Conservation (phyloP, 1,140 invertebrate genomes). For the Theocolax elegans region DNA sequence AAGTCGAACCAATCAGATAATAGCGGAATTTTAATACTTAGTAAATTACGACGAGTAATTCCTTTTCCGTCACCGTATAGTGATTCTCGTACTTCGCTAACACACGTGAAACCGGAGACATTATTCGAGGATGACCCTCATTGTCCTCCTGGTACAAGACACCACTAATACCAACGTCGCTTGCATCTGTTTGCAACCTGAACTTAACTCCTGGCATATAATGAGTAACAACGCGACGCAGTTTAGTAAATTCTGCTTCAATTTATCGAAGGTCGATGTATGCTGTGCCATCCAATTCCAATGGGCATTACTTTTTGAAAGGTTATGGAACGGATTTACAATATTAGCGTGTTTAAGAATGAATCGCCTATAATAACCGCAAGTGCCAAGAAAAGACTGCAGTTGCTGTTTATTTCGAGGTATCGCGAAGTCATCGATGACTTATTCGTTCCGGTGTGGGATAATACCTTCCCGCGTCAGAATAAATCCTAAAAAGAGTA, state of each 20-base stretch:
- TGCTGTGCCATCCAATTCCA: background rate
- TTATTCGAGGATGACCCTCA: no score
- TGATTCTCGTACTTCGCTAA: constrained; percentile 48
- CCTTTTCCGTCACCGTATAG: constrained; percentile 59
- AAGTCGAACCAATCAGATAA: no score
- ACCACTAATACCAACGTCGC: background rate
- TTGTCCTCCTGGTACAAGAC: background rate
- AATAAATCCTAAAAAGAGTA: background rate
- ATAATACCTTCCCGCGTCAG: background rate
- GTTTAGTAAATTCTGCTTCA: background rate
- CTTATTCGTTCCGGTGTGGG: background rate
- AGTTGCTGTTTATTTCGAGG: background rate
- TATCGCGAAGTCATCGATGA: background rate
- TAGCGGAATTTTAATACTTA: constrained; percentile 53
- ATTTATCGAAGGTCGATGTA: background rate
- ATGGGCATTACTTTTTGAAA: background rate
- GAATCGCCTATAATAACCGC: no score
- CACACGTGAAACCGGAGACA: no score
- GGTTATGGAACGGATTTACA: background rate
- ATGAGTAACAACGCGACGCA: background rate
- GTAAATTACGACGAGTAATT: constrained; percentile 60
- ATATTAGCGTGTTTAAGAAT: no score
- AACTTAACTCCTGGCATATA: background rate
- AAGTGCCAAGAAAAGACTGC: background rate
- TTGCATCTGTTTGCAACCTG: background rate